Percentiles rank a stretch among this genome's conserved stretches.
Evolutionary conservation across 2,797 vertebrate species (phyloP).

Genomic region (Myoxocephalus aenaeus): DNA sequence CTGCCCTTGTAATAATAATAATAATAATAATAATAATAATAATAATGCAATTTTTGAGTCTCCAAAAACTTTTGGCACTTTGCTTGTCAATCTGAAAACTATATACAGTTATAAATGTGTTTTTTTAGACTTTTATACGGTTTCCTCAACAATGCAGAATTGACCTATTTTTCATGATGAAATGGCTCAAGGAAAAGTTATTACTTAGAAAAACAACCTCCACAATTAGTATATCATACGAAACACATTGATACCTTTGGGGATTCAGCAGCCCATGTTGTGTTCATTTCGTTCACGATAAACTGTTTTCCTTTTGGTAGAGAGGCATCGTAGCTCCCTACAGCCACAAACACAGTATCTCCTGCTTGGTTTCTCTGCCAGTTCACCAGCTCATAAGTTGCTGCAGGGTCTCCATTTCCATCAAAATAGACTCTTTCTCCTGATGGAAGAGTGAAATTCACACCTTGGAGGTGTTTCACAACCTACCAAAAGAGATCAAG

Average conservation of each 20-base stretch:
- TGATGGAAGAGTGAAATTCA: slow-evolving; percentile 77
- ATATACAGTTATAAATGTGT: too few relatives aligned
- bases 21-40: neutral
- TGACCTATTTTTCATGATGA: neutral
- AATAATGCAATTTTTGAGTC: too few relatives aligned
- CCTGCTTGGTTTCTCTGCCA: slow-evolving; percentile 79
- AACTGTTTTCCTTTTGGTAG: slow-evolving; percentile 75
- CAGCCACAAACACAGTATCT: slow-evolving; percentile 71
- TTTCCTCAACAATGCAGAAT: neutral
- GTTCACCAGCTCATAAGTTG: slow-evolving; percentile 84
- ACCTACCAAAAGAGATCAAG: slow-evolving; percentile 57
- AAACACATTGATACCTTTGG: slow-evolving; percentile 42
- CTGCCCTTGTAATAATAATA: neutral
- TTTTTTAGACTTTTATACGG: neutral
- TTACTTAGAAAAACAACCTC: neutral
- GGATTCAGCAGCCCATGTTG: slow-evolving; percentile 74
- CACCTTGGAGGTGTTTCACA: slow-evolving; percentile 67
- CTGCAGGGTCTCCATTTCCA: slow-evolving; percentile 79
- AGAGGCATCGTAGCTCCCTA: slow-evolving; percentile 81
- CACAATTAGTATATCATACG: neutral
- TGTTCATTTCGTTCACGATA: slow-evolving; percentile 71
- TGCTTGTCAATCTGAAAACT: too few relatives aligned
- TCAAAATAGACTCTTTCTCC: slow-evolving; percentile 81
- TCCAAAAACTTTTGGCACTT: neutral
- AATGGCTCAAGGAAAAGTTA: neutral